These are phyloP conservation scores for Sympetrum striolatum DNA, from an alignment of 2,888 invertebrate species.

Conservation along the genomic window DNA sequence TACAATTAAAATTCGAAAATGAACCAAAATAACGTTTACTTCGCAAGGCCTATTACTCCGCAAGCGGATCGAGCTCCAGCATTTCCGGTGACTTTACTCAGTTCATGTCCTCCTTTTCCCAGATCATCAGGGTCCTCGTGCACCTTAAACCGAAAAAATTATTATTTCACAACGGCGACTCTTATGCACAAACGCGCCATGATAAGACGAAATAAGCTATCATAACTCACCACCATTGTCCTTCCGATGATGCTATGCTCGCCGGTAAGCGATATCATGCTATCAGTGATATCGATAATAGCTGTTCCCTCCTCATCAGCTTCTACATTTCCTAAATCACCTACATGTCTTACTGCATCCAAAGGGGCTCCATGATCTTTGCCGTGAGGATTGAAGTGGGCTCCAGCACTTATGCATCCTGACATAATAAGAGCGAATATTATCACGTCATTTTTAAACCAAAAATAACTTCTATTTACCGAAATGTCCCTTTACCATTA, in stretches of 20 bases:
- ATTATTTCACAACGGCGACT: not conserved
- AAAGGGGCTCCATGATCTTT: conserved; percentile 84
- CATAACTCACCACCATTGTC: conserved; percentile 72
- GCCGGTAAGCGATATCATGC: conserved; percentile 71
- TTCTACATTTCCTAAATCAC: conserved; percentile 88
- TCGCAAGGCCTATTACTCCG: conserved; percentile 82
- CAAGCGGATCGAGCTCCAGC: conserved; percentile 91
- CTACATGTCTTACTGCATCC: conserved; percentile 78
- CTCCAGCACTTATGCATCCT: conserved; percentile 89
- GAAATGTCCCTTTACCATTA: conserved; percentile 66
- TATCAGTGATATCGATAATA: conserved; percentile 71
- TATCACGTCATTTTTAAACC: not conserved
- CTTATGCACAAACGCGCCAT: not conserved
- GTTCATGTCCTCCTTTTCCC: conserved; percentile 89
- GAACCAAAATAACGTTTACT: conserved; percentile 50
- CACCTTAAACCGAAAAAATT: conserved; percentile 59
- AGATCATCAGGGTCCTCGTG: conserved; percentile 94
- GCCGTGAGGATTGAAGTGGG: conserved; percentile 88
- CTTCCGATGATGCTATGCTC: conserved; percentile 81
- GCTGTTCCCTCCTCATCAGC: conserved; percentile 70
- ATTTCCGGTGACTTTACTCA: conserved; percentile 93
- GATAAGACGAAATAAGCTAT: not conserved
- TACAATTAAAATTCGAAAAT: not conserved
- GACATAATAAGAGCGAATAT: not conserved
- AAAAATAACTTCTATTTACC: not conserved